Conservation (phyloP, 2,797 vertebrate genomes). For the Taeniopygia guttata region DNA sequence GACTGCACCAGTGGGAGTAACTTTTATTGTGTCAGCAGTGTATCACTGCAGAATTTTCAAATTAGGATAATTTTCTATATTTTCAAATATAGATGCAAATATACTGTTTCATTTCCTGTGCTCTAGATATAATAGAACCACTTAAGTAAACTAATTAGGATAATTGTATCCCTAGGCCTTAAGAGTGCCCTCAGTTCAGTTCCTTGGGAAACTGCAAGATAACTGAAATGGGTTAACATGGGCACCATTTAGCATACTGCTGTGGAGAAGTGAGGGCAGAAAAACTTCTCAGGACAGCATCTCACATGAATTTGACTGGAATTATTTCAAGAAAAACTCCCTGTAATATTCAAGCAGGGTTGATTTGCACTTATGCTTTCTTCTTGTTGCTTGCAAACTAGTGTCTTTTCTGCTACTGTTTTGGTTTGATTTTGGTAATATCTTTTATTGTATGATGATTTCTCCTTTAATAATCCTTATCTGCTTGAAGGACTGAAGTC, state of each 20-base stretch:
- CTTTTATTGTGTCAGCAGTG: background rate
- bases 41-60: background rate
- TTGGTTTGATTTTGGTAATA: background rate
- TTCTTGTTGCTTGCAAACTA: background rate
- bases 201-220: background rate
- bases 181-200: background rate
- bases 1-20: background rate
- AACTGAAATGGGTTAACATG: background rate
- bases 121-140: background rate
- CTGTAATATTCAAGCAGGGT: background rate
- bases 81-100: conserved; percentile 15
- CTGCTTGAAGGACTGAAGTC: background rate
- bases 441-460: background rate
- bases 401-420: background rate
- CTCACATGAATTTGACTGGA: background rate
- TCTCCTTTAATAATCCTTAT: background rate
- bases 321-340: background rate
- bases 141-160: conserved; percentile 39
- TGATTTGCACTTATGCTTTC: background rate
- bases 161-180: background rate
- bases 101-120: background rate
- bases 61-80: background rate
- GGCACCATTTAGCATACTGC: background rate
- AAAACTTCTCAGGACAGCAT: background rate
- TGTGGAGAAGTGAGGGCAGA: background rate